phyloP scores from a whole-genome alignment of 2,113 vertebrate species.

The Limnothrissa miodon region DNA sequence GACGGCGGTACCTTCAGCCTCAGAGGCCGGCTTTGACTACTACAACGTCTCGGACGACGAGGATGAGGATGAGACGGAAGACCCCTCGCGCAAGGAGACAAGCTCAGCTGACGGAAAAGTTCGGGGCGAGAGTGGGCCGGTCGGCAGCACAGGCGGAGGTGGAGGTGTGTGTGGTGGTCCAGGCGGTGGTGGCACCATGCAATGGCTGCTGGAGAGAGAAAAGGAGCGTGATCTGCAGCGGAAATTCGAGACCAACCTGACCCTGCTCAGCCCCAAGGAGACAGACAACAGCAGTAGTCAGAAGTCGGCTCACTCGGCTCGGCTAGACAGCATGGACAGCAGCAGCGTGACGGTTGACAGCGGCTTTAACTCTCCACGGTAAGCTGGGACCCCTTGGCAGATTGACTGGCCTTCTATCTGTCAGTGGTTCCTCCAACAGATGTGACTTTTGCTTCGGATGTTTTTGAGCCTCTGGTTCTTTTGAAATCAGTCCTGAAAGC shows the following conservation, averaged over 20 bases:
- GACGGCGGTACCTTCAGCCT: conserved; percentile 71
- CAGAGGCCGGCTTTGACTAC: conserved; percentile 91
- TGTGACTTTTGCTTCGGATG: neutral
- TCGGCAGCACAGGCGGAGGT: conserved; percentile 58
- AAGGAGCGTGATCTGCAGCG: conserved; percentile 94
- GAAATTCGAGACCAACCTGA: conserved; percentile 96
- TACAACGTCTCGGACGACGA: conserved; percentile 98
- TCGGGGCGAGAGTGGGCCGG: conserved; percentile 74
- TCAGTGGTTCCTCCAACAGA: neutral
- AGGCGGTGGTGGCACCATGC: conserved; percentile 92
- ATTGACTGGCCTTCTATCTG: neutral
- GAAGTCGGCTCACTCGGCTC: conserved; percentile 92
- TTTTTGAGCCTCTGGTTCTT: neutral
- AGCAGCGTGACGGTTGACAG: conserved; percentile 99
- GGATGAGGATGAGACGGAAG: conserved; percentile 85
- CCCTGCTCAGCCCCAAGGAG: conserved; percentile 93
- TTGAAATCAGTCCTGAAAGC: neutral
- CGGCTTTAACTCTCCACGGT: conserved; percentile 99
- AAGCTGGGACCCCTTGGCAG: conserved; percentile 55
- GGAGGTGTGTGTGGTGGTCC: conserved; percentile 74
- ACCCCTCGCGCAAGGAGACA: conserved; percentile 78
- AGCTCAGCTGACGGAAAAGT: conserved; percentile 83
- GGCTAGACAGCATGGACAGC: conserved; percentile 99
- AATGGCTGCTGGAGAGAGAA: conserved; percentile 95
- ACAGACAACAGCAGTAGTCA: conserved; percentile 89